Conservation (phyloP, 2,888 invertebrate genomes). For the Graphium colonna region DNA sequence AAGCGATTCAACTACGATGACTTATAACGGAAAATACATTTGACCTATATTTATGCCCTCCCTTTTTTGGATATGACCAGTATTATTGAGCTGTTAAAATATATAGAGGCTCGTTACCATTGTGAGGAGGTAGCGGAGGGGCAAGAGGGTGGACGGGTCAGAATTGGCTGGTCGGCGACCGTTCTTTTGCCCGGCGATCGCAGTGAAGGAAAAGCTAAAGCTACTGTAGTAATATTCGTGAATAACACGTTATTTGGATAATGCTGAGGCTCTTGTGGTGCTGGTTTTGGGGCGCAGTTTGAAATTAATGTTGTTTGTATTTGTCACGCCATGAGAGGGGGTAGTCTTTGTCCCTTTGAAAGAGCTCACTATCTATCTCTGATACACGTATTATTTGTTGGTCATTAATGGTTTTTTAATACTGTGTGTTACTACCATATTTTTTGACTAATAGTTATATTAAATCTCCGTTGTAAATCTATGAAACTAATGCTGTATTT, state of each 20-base stretch:
- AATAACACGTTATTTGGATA: conserved; percentile 7
- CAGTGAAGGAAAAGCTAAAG: conserved; percentile 10
- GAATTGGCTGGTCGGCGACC: conserved; percentile 29
- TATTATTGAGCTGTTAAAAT: conserved; percentile 20
- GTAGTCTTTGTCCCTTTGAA: conserved; percentile 4
- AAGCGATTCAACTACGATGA: conserved; percentile 59
- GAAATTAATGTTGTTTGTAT: conserved; percentile 9
- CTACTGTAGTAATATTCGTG: conserved; percentile 17
- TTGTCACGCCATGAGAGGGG: background rate
- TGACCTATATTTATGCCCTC: conserved; percentile 54
- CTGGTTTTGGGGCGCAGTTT: conserved; percentile 8
- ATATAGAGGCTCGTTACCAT: conserved; percentile 18
- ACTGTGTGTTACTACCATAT: no score
- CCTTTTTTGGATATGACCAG: conserved; percentile 35
- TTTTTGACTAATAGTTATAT: no score
- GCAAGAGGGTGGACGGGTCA: conserved; percentile 27
- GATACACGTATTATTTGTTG: no score
- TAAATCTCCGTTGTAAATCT: no score
- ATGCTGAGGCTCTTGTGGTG: conserved; percentile 1
- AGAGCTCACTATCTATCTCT: background rate
- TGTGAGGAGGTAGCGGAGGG: conserved; percentile 1
- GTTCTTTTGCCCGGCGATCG: conserved; percentile 31
- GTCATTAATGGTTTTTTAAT: no score
- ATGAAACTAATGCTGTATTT: no score
- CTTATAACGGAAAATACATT: conserved; percentile 69